phyloP scores from a whole-genome alignment of 30 jellyfish, hydroid and myxozoan genomes.

The Catostylus mosaicus region DNA sequence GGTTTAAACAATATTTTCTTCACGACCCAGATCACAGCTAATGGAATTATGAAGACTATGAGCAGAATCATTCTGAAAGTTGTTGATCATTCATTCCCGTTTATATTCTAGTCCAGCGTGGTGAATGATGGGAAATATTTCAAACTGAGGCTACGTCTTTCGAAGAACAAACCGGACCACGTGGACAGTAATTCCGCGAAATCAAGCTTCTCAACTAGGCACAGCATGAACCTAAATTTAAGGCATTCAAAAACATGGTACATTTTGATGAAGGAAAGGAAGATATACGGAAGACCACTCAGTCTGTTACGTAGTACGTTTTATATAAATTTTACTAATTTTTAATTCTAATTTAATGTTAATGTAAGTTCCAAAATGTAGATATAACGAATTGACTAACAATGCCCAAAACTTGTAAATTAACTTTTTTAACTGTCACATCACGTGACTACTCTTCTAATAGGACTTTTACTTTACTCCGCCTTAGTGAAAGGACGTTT shows the following conservation, averaged over 20 bases:
- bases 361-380: too few relatives aligned
- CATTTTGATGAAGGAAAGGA: neutral
- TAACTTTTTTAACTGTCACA: too few relatives aligned
- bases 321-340: too few relatives aligned
- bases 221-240: neutral
- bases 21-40: constrained; percentile 39
- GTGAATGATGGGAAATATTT: neutral
- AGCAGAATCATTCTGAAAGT: constrained; percentile 54
- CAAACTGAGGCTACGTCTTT: neutral
- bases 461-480: too few relatives aligned
- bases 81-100: too few relatives aligned
- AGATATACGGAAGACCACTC: neutral
- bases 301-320: neutral
- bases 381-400: too few relatives aligned
- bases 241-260: neutral
- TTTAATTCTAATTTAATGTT: too few relatives aligned
- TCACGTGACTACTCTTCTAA: too few relatives aligned
- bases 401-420: too few relatives aligned
- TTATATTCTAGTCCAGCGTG: too few relatives aligned
- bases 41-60: constrained; percentile 59
- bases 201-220: too few relatives aligned
- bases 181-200: neutral
- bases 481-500: constrained; percentile 24
- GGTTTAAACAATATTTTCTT: constrained; percentile 17
- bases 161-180: neutral